Evolutionary conservation across 2,113 vertebrate species (phyloP).

Genomic region (Paramormyrops kingsleyae): DNA sequence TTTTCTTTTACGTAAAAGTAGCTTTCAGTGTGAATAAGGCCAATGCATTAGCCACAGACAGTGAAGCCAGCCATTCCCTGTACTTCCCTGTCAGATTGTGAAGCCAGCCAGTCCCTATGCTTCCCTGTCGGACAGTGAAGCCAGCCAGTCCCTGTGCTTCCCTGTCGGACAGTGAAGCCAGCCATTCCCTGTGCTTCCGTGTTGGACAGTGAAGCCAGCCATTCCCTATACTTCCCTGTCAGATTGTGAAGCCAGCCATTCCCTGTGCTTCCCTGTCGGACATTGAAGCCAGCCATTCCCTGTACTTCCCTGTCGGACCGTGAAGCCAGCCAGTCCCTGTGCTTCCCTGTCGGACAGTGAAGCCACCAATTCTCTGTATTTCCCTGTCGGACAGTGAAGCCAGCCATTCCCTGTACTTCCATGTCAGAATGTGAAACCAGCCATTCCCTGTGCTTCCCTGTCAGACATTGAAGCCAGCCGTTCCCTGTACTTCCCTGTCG

Average conservation of each 20-base stretch:
- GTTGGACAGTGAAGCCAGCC: neutral
- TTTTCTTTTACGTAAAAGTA: neutral
- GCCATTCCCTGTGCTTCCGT: neutral
- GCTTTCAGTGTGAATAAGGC: neutral
- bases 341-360: neutral
- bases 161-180: neutral
- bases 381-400: neutral
- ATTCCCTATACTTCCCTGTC: too few species aligned
- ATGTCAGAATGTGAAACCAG: too few species aligned
- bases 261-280: too few species aligned
- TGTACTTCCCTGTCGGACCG: neutral
- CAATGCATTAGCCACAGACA: neutral
- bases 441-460: too few species aligned
- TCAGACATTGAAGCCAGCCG: neutral
- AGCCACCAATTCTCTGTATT: neutral
- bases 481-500: neutral
- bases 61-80: too few species aligned
- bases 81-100: neutral
- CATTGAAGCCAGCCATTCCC: too few species aligned
- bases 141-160: too few species aligned
- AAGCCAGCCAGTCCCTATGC: neutral
- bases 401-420: neutral
- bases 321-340: neutral
- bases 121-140: neutral
- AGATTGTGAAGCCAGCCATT: too few species aligned